A percentile compares a stretch with the other conserved stretches of the same genome.
These are phyloP conservation scores for Otolemur garnettii DNA, from an alignment of 2,113 vertebrate genomes.

Conservation along the genomic window DNA sequence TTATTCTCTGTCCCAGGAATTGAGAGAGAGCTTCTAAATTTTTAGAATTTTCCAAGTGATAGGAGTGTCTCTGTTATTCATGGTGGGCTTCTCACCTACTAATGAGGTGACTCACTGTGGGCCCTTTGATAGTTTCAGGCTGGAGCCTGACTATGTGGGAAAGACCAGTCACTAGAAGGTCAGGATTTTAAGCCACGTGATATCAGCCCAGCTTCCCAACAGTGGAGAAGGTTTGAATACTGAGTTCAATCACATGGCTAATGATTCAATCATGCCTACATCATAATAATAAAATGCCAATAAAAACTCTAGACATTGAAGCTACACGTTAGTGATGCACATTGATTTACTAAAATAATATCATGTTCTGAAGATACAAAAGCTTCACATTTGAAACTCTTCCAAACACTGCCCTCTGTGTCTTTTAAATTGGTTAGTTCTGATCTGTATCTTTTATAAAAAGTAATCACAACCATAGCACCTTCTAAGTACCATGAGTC, in stretches of 20 bases:
- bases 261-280: not conserved
- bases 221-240: not conserved
- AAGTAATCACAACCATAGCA: not conserved
- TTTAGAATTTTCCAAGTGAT: not conserved
- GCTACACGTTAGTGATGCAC: not conserved
- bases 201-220: not conserved
- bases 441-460: not conserved
- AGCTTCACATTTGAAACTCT: not conserved
- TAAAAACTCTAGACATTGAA: not conserved
- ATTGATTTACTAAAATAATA: not conserved
- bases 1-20: not conserved
- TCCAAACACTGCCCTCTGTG: not conserved
- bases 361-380: not conserved
- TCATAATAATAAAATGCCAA: constrained; percentile 24
- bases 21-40: not conserved
- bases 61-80: not conserved
- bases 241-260: not conserved
- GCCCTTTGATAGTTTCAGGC: not conserved
- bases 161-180: not conserved
- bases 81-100: not conserved
- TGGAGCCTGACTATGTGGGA: not conserved
- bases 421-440: not conserved
- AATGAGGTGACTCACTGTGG: not conserved
- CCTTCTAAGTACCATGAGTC: not conserved
- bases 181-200: not conserved